Conservation (phyloP, 2,113 vertebrate genomes). For the Clarias gariepinus region DNA sequence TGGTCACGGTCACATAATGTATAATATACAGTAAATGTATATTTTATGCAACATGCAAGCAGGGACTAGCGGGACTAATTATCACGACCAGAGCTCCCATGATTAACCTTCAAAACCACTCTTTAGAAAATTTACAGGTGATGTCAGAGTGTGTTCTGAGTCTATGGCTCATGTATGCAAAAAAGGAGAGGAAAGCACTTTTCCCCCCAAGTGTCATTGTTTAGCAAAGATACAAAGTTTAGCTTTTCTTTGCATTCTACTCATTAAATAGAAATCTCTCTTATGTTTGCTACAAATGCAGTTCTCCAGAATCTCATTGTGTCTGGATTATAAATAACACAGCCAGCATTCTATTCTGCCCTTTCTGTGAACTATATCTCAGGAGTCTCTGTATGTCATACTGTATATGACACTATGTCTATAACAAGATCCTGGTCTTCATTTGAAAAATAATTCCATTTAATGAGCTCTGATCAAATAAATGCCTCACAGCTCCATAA, state of each 20-base stretch:
- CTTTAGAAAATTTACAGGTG: too few relatives aligned
- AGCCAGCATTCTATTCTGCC: not conserved
- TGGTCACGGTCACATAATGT: too few relatives aligned
- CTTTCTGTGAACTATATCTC: constrained; percentile 8
- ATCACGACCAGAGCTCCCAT: too few relatives aligned
- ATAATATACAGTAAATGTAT: too few relatives aligned
- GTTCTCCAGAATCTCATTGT: not conserved
- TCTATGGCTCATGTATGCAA: not conserved
- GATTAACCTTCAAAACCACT: too few relatives aligned
- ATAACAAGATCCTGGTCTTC: constrained; percentile 7
- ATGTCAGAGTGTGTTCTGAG: too few relatives aligned
- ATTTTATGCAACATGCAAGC: too few relatives aligned
- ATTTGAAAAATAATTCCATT: constrained; percentile 22
- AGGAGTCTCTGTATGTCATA: not conserved
- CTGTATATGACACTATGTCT: constrained; percentile 8
- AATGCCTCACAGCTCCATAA: not conserved
- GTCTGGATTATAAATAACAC: not conserved
- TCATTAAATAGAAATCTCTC: too few relatives aligned
- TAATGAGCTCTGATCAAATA: not conserved
- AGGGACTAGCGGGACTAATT: too few relatives aligned
- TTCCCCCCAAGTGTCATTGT: too few relatives aligned
- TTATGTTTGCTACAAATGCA: not conserved
- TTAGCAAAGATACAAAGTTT: too few relatives aligned
- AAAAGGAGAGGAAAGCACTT: not conserved
- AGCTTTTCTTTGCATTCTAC: too few relatives aligned